Evolutionary conservation across 2,113 vertebrate genomes (phyloP).

Genomic region (Fulica atra): DNA sequence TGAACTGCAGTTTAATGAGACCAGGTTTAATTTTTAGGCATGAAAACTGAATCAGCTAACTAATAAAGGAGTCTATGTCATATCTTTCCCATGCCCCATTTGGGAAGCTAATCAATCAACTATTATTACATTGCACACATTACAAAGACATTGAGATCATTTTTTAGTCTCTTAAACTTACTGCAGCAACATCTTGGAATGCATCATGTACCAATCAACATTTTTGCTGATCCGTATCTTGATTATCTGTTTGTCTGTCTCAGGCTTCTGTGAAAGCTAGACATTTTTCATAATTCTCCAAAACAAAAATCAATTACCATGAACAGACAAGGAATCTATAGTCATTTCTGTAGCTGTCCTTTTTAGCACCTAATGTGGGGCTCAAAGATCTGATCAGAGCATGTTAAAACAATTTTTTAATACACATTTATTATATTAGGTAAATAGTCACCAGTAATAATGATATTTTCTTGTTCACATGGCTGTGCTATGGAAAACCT

Average conservation of each 20-base stretch:
- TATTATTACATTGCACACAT: background rate
- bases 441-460: no score
- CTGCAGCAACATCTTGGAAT: background rate
- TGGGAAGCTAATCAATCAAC: background rate
- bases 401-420: no score
- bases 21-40: background rate
- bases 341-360: background rate
- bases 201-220: background rate
- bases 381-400: no score
- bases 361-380: no score
- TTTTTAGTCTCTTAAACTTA: background rate
- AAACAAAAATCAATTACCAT: background rate
- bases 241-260: background rate
- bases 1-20: conserved; percentile 7
- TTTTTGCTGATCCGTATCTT: background rate
- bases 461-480: no score
- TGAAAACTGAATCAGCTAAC: conserved; percentile 16
- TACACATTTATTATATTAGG: no score
- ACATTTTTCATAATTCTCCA: background rate
- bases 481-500: no score
- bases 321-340: background rate
- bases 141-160: background rate
- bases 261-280: background rate
- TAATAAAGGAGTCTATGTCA: background rate
- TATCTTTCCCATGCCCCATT: background rate